These are phyloP conservation scores for Xerus rutilus DNA, from an alignment of 2,797 vertebrate genomes.

Conservation along the genomic window DNA sequence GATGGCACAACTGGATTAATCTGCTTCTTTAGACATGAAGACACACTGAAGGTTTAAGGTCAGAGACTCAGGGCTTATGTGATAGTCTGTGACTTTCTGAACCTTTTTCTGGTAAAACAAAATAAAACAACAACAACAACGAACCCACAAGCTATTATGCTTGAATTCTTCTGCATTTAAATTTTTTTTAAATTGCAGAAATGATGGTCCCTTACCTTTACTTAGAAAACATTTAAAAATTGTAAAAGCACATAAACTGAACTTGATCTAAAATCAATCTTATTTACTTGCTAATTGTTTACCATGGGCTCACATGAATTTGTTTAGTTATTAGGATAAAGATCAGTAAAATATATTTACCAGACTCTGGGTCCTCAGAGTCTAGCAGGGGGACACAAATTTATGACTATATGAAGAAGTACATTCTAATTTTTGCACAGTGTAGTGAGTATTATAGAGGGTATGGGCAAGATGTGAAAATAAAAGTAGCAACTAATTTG, in stretches of 20 bases:
- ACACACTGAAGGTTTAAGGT: neutral
- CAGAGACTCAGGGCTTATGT: neutral
- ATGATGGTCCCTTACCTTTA: neutral
- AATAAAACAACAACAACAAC: neutral
- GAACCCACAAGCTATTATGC: neutral
- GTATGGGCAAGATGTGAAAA: neutral
- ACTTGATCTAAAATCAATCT: constrained; percentile 5
- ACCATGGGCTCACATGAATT: neutral
- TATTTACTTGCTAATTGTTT: constrained; percentile 5
- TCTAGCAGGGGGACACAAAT: neutral
- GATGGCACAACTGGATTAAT: constrained; percentile 58
- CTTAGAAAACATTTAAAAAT: neutral
- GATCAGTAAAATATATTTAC: neutral
- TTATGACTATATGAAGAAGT: neutral
- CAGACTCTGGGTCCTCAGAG: neutral
- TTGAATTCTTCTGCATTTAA: neutral
- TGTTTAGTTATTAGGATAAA: constrained; percentile 52
- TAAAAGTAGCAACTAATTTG: neutral
- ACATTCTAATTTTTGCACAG: neutral
- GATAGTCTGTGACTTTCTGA: neutral
- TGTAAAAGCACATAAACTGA: neutral
- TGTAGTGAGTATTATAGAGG: neutral
- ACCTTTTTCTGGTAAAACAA: neutral
- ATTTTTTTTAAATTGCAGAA: neutral
- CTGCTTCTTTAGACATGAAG: constrained; percentile 37